phyloP scores from a whole-genome alignment of 2,888 invertebrate species.

The Phaonia tiefii region DNA sequence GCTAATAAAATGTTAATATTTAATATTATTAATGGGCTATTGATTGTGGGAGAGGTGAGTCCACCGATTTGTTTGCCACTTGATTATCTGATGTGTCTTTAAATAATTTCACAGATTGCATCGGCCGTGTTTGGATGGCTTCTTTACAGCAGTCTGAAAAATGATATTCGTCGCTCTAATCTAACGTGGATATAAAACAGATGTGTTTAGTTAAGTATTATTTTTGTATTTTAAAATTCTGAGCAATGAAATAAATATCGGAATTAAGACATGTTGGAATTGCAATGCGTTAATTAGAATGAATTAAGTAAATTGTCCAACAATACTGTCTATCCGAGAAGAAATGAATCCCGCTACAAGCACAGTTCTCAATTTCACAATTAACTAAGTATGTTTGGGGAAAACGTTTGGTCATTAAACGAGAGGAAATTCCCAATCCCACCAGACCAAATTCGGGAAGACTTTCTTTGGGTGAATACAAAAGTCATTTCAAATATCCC shows the following conservation, averaged over 20 bases:
- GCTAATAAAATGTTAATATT: slow-evolving; percentile 74
- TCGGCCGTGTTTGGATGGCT: slow-evolving; percentile 74
- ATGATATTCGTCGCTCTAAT: slow-evolving; percentile 74
- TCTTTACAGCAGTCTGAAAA: slow-evolving; percentile 73
- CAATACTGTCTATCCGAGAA: too few species aligned
- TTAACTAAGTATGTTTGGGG: too few species aligned
- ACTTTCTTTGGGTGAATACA: too few species aligned
- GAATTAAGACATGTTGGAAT: too few species aligned
- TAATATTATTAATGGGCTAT: slow-evolving; percentile 73
- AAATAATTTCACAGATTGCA: slow-evolving; percentile 68
- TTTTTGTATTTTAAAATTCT: neutral
- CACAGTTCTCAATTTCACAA: too few species aligned
- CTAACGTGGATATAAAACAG: slow-evolving; percentile 74
- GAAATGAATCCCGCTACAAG: too few species aligned
- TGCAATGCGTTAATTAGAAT: too few species aligned
- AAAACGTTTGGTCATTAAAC: too few species aligned
- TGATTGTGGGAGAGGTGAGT: slow-evolving; percentile 74
- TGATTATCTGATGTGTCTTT: neutral
- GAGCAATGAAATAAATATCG: slow-evolving; percentile 2
- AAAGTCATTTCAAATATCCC: too few species aligned
- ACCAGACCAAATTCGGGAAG: too few species aligned
- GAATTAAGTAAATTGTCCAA: too few species aligned
- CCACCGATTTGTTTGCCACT: neutral
- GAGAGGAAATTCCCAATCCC: too few species aligned
- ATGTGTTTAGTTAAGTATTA: slow-evolving; percentile 7